Base-by-base conservation (phyloP, 2,113 vertebrate species). In the Callaeas wilsoni region DNA sequence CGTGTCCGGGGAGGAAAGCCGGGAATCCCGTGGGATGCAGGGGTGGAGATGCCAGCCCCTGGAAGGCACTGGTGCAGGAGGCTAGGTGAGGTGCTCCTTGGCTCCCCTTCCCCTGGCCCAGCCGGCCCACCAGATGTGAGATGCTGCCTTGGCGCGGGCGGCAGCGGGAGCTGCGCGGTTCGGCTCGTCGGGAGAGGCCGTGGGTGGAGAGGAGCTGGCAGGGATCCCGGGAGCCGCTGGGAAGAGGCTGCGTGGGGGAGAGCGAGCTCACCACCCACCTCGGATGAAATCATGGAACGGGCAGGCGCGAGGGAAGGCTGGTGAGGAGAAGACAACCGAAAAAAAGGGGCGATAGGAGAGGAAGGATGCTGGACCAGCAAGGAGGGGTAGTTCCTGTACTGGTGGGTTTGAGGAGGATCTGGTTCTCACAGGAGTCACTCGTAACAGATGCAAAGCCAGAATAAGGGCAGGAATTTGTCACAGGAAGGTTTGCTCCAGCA, bases 141-240 rank as follows among this genome's bases (percentile, higher is more conserved):
- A 49, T 19, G 80, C 79, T 77, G 85, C 84, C 77, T 75, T 47
- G 74, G 86, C 55, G 25, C 3, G 4, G 59, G 74, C 74, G 79
- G 90, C 90, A 49, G 81, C 75, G 57, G 91, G 91, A 96, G 79
- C 91, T 75, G 86, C 50, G 32, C 71, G 86, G 91, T 71, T 84
- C 10, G 18, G 76, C 69, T 79, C 41, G 5, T 14, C 13, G 14
- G 89, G 94, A 97, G 93, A 96, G 91, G 95, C 90, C 1, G 95
- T 96, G 95, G 94, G 95, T 94, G 93, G 93, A 93, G 92, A 93
- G 90, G n/a, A 90, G 93, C 93, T 97, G 93, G 96, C 91, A 25
- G 91, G 9, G 63, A 85, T 80, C 96, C 96, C 87, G 5, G 92
- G 56, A 96, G 84, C 91, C 57, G 69, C 71, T 89, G 89, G 6